Evolutionary conservation across 2,113 vertebrate genomes (phyloP).

Genomic region (Siniperca knerii): DNA sequence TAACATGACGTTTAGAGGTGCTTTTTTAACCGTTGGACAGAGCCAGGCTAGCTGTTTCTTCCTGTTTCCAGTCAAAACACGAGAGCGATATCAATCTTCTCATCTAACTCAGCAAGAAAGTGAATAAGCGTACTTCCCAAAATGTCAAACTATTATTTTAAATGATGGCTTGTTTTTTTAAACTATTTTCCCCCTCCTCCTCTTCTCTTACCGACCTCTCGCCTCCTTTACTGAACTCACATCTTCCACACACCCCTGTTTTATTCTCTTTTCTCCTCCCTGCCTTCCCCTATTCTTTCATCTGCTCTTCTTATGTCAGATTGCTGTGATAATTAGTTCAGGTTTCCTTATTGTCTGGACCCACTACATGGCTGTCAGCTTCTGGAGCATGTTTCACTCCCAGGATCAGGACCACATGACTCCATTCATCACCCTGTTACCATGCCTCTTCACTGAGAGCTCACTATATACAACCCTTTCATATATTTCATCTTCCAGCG

Average conservation of each 20-base stretch:
- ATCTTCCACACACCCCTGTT: neutral
- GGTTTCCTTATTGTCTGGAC: conserved; percentile 87
- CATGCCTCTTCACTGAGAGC: conserved; percentile 88
- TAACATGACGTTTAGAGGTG: too few relatives aligned
- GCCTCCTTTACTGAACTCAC: neutral
- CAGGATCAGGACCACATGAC: conserved; percentile 67
- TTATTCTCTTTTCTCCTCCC: neutral
- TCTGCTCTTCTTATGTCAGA: conserved; percentile 73
- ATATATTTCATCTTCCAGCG: conserved; percentile 87
- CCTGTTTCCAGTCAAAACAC: too few relatives aligned
- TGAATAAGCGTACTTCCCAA: too few relatives aligned
- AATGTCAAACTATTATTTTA: too few relatives aligned
- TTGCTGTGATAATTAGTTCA: conserved; percentile 84
- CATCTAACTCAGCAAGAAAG: too few relatives aligned
- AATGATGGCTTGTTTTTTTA: neutral
- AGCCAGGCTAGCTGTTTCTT: neutral
- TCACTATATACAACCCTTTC: conserved; percentile 86
- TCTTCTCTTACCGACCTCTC: neutral
- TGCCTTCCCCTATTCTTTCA: neutral
- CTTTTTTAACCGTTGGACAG: neutral
- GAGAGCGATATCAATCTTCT: too few relatives aligned
- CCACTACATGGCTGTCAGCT: conserved; percentile 85
- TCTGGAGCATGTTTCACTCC: conserved; percentile 85
- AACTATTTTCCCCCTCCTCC: neutral
- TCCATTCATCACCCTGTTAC: conserved; percentile 81